A percentile compares a stretch with the other conserved stretches of the same genome.
These are phyloP conservation scores for Scaptodrosophila lebanonensis DNA, from an alignment of 1,140 invertebrate species.

Conservation along the genomic window DNA sequence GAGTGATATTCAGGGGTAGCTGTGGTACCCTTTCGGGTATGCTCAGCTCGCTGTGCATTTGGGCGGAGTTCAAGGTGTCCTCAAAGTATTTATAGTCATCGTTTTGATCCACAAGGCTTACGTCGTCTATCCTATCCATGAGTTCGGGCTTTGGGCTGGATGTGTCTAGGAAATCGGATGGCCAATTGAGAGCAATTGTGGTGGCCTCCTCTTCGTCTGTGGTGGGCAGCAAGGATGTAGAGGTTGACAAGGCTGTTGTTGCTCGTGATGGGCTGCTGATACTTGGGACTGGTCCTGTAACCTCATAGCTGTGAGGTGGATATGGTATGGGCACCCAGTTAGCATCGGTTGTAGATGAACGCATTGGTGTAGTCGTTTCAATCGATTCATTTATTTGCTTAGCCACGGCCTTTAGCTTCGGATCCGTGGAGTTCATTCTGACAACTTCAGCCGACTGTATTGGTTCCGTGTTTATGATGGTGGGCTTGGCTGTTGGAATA, in stretches of 20 bases:
- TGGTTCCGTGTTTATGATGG: constrained; percentile 2
- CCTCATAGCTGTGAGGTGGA: constrained; percentile 44
- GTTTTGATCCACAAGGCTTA: constrained; percentile 20
- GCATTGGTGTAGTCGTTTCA: constrained; percentile 35
- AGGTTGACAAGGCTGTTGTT: constrained; percentile 9
- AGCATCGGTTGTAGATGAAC: constrained; percentile 31
- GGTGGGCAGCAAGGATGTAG: constrained; percentile 10
- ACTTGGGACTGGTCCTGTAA: constrained; percentile 30
- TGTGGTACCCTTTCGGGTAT: constrained; percentile 49
- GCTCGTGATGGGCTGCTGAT: constrained; percentile 1
- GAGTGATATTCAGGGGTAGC: constrained; percentile 58
- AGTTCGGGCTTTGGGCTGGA: constrained; percentile 31
- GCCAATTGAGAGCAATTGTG: constrained; percentile 51
- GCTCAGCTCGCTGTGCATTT: constrained; percentile 56
- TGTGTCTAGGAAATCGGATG: constrained; percentile 57
- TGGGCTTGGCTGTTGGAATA: constrained; percentile 8
- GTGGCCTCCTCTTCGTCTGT: constrained; percentile 27
- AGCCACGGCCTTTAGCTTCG: constrained; percentile 27
- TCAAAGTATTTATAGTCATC: constrained; percentile 56
- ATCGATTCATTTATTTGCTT: constrained; percentile 60
- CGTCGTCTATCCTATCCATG: constrained; percentile 43
- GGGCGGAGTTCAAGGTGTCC: constrained; percentile 44
- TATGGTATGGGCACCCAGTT: constrained; percentile 59
- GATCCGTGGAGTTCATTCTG: constrained; percentile 40
- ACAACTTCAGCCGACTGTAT: constrained; percentile 19